Conservation (phyloP, 23 tunicate species). For the Styela plicata region DNA sequence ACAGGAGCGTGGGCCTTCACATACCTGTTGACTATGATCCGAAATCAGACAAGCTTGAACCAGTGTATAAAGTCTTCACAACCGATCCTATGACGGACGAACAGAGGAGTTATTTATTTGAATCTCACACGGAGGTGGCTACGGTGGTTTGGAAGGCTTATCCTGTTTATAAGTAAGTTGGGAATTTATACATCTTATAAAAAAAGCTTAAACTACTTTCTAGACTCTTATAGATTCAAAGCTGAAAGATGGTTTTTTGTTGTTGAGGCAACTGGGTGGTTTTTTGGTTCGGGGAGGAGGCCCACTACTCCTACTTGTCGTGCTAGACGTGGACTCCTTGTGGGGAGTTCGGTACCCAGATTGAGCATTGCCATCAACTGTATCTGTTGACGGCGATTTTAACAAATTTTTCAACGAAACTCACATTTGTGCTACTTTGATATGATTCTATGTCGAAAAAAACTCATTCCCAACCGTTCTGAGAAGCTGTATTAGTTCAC, state of each 20-base stretch:
- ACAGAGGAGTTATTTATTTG: slow-evolving; percentile 56
- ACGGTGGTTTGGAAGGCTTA: slow-evolving; percentile 74
- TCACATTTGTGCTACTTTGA: slow-evolving; percentile 2
- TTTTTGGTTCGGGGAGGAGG: slow-evolving; percentile 9
- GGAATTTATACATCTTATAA: neutral
- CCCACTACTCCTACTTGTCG: neutral
- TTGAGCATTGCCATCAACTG: neutral
- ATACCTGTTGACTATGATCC: slow-evolving; percentile 67
- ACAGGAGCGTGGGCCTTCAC: slow-evolving; percentile 57
- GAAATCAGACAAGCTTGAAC: slow-evolving; percentile 26
- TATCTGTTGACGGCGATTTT: slow-evolving; percentile 36
- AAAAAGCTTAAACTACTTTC: neutral
- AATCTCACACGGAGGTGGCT: slow-evolving; percentile 19
- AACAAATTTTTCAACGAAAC: slow-evolving; percentile 23
- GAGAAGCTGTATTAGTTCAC: no score
- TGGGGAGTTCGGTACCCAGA: neutral
- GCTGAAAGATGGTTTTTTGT: slow-evolving; percentile 39
- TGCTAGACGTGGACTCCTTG: slow-evolving; percentile 3
- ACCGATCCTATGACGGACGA: slow-evolving; percentile 46
- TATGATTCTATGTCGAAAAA: no score
- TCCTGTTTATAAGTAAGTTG: slow-evolving; percentile 56
- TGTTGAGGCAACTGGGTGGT: neutral
- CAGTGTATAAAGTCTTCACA: slow-evolving; percentile 74
- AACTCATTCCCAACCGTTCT: no score
- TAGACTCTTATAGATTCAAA: slow-evolving; percentile 13